Base-by-base conservation (phyloP, 1,140 invertebrate genomes). In the Leptinotarsa defecta region DNA sequence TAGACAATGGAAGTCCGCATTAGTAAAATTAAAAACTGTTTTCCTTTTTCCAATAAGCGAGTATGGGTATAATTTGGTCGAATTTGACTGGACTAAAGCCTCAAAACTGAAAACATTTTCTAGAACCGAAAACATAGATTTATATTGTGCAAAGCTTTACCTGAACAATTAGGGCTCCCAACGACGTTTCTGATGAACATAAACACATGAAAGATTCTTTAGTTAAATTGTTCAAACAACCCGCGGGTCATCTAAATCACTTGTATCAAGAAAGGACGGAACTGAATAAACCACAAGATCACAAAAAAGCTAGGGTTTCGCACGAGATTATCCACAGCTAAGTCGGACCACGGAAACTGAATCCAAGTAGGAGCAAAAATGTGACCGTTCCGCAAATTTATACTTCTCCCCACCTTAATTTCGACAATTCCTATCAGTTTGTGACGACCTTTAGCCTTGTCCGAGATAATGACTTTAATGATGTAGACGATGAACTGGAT, bases 141-240 rank as follows among this genome's bases (percentile, higher is more conserved):
- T 43, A 43, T 11, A 11, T 43, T 43, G 34, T 11, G 52, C 52
- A 57, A 1, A 17, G 3, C 52, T 0, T 17, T 77, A 77, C 76
- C 76, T 77, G 70, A 43, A 43, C 57, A 57, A 34, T n/a, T n/a
- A 64, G 73, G 76, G 69, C 48, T 69, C 57, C 65, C 43, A 49
- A n/a, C 19, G 68, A 27, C 61, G 19, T 68, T 43, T 24, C 34
- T 65, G 22, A 17, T 70, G 17, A 68, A 74, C 73, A 77, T 77
- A 71, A 72, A 74, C 68, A 77, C 76, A 77, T 77, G 73, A 77
- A 77, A 77, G 61, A 69, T 57, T 62, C 57, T 74, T 68, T 77
- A 70, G n/a, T 52, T 61, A 68, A 76, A 73, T n/a, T 48, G 27
- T 64, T 19, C 6, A 20, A 22, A 65, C 19, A 49, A 73, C 34